Percentiles rank a stretch among this genome's conserved stretches.
Conservation (phyloP, 2,113 vertebrate species). For the Sterna hirundo region DNA sequence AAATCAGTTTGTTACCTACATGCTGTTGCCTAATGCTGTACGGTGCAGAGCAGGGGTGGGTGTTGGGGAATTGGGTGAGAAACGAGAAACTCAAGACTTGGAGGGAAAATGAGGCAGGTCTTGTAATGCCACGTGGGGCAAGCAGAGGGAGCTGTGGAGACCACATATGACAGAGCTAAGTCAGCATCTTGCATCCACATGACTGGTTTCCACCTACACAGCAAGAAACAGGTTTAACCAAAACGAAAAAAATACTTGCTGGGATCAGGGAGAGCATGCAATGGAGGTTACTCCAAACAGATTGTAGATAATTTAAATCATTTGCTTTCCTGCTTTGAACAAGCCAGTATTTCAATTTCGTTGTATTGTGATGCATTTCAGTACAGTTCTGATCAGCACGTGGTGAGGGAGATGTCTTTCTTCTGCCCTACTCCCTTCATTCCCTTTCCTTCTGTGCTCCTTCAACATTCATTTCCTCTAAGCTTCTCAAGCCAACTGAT, state of each 20-base stretch:
- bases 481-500: background rate
- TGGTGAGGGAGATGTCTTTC: background rate
- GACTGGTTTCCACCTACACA: background rate
- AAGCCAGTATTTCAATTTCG: fast-evolving
- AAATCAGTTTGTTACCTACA: background rate
- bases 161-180: no score
- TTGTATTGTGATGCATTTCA: background rate
- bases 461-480: background rate
- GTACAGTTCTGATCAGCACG: fast-evolving
- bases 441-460: background rate
- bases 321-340: background rate
- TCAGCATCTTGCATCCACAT: fast-evolving
- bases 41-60: background rate
- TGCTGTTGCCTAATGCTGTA: background rate
- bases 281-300: background rate
- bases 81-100: background rate
- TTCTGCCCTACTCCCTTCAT: background rate
- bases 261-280: background rate
- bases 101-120: background rate
- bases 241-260: background rate
- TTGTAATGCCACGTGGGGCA: background rate
- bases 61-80: background rate
- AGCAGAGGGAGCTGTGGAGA: constrained; percentile 39
- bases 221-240: background rate
- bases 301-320: background rate